phyloP scores from a whole-genome alignment of 2,113 vertebrate species.

The Notechis scutatus region DNA sequence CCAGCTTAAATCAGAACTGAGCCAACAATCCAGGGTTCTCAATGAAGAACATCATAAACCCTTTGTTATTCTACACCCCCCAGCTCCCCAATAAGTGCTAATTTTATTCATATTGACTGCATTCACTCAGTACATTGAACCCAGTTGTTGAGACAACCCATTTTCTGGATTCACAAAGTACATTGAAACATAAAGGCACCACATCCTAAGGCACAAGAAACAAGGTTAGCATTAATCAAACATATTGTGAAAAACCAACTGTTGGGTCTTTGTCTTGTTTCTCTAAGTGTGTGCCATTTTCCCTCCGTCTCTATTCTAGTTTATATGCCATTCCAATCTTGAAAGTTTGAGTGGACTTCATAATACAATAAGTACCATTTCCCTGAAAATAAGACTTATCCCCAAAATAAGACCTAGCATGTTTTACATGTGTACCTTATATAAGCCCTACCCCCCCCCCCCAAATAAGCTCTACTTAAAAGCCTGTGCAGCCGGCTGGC shows the following conservation, averaged over 20 bases:
- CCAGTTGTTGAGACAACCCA: not conserved
- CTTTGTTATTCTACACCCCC: not conserved
- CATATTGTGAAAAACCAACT: not conserved
- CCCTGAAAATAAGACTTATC: no score
- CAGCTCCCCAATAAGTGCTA: not conserved
- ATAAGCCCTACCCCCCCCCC: no score
- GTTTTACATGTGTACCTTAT: no score
- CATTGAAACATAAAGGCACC: not conserved
- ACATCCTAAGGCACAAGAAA: not conserved
- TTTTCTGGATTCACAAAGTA: not conserved
- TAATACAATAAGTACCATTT: not conserved
- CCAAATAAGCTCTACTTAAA: no score
- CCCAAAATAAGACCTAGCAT: no score
- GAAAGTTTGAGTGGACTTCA: not conserved
- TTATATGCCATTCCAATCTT: not conserved
- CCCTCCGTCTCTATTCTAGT: not conserved
- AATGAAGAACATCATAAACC: not conserved
- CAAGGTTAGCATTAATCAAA: not conserved
- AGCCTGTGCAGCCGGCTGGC: no score
- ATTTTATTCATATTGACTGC: not conserved
- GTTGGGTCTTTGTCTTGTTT: not conserved
- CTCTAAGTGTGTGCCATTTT: not conserved
- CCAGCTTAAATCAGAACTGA: not conserved
- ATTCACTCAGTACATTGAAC: not conserved
- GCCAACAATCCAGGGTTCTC: not conserved